Conservation (phyloP, 2,888 invertebrate genomes). For the Clunio marinus region DNA sequence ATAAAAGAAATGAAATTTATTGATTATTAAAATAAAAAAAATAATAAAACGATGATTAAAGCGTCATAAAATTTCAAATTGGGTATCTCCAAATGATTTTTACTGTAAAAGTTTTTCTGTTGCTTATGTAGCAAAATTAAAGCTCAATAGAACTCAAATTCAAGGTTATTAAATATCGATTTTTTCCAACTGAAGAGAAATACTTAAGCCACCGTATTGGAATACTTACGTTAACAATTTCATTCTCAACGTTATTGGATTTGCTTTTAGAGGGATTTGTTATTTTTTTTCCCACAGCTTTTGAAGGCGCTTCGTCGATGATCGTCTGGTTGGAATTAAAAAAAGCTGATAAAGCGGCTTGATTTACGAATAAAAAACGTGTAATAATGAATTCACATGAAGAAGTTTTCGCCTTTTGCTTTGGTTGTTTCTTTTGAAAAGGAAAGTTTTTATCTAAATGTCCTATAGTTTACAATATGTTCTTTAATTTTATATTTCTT, state of each 20-base stretch:
- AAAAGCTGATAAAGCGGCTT: neutral
- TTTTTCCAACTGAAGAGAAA: neutral
- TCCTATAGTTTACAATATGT: constrained; percentile 18
- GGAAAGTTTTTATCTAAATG: neutral
- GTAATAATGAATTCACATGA: neutral
- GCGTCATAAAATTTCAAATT: too few species aligned
- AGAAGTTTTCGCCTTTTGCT: neutral
- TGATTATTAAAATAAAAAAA: too few species aligned
- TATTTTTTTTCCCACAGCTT: neutral
- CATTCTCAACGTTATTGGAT: neutral
- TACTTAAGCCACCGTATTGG: neutral
- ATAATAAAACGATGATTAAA: too few species aligned
- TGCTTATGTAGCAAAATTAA: too few species aligned
- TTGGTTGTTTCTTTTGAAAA: neutral
- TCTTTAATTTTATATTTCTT: neutral
- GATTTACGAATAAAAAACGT: neutral
- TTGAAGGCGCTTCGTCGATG: neutral
- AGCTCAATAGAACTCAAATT: neutral
- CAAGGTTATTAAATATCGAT: constrained; percentile 21
- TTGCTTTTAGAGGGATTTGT: neutral
- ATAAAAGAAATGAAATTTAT: too few species aligned
- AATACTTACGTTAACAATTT: neutral
- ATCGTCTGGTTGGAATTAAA: neutral
- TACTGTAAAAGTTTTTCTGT: too few species aligned
- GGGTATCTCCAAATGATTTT: too few species aligned